phyloP scores from a whole-genome alignment of 2,797 vertebrate species.

The Rhabdomys pumilio region DNA sequence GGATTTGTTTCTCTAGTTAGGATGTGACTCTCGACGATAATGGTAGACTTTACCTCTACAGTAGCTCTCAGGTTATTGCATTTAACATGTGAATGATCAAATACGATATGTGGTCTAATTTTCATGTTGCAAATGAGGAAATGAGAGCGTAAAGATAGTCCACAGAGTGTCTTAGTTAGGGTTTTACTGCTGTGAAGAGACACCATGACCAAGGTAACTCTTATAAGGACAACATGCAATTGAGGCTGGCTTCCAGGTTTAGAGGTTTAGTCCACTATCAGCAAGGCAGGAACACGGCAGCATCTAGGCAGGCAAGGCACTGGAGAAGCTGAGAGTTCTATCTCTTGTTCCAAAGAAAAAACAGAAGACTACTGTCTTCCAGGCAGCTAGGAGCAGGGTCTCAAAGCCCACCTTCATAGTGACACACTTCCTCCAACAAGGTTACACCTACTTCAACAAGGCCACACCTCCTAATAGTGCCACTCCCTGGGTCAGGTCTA shows the following conservation, averaged over 20 bases:
- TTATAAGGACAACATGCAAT: background rate
- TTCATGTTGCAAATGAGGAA: background rate
- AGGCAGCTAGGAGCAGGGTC: background rate
- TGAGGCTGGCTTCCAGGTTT: background rate
- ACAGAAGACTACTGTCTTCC: background rate
- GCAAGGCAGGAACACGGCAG: background rate
- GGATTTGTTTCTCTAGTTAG: background rate
- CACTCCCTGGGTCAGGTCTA: background rate
- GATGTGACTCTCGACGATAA: background rate
- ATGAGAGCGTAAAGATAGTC: background rate
- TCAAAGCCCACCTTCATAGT: background rate
- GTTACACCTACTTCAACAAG: background rate
- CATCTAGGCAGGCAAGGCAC: background rate
- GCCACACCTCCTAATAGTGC: background rate
- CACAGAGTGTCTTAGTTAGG: background rate
- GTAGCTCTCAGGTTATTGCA: background rate
- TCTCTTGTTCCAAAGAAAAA: background rate
- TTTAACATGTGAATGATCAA: background rate
- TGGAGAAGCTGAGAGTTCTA: too few relatives aligned
- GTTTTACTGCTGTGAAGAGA: background rate
- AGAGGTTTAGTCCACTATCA: background rate
- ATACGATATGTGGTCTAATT: background rate
- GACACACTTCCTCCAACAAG: background rate
- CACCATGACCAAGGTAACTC: background rate
- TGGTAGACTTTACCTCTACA: background rate